Evolutionary conservation across 2,113 vertebrate genomes (phyloP).

Genomic region (Erythrolamprus reginae): DNA sequence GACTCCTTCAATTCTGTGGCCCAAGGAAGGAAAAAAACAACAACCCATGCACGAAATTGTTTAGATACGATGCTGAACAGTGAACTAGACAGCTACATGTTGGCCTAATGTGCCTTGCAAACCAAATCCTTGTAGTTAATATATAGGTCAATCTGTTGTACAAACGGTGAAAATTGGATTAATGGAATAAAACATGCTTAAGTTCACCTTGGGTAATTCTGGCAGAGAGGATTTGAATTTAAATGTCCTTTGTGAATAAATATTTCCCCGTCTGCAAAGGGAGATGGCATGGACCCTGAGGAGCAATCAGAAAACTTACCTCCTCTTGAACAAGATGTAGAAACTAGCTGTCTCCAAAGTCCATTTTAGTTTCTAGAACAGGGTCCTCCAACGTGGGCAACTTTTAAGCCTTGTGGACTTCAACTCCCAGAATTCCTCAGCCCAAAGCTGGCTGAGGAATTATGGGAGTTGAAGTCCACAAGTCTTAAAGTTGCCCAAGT

Average conservation of each 20-base stretch:
- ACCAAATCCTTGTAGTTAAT: not conserved
- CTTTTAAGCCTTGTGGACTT: too few species aligned
- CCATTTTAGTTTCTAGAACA: not conserved
- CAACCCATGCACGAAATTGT: not conserved
- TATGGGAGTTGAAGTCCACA: too few species aligned
- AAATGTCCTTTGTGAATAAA: not conserved
- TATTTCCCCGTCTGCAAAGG: not conserved
- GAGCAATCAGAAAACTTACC: not conserved
- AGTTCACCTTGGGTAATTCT: not conserved
- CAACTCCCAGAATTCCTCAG: too few species aligned
- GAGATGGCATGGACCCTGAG: not conserved
- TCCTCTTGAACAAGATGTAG: not conserved
- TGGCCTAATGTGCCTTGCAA: not conserved
- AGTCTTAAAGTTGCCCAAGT: too few species aligned
- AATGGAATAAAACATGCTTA: not conserved
- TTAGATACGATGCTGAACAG: not conserved
- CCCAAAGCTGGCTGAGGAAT: too few species aligned
- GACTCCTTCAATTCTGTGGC: not conserved
- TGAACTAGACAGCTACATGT: not conserved
- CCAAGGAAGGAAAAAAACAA: fast-evolving
- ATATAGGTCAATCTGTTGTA: not conserved
- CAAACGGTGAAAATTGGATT: not conserved
- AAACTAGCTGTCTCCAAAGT: not conserved
- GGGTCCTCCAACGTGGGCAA: too few species aligned
- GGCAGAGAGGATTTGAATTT: not conserved